A percentile compares a stretch with the other conserved stretches of the same genome.
Conservation (phyloP, 2,113 vertebrate genomes). For the Cyprinodon tularosa region DNA sequence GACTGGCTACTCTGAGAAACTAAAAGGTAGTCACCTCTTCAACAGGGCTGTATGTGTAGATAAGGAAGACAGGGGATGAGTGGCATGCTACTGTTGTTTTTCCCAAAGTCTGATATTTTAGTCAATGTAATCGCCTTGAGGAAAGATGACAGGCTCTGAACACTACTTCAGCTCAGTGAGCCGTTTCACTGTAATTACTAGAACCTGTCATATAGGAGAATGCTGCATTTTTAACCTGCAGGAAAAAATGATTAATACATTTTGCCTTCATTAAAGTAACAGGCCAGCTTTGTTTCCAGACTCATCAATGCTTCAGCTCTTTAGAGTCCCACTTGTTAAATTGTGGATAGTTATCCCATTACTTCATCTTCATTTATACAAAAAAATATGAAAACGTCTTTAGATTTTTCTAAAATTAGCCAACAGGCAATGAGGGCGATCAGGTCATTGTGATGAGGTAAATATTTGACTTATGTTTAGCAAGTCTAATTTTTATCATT, state of each 20-base stretch:
- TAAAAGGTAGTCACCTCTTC: slow-evolving; percentile 2
- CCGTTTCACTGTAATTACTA: not conserved
- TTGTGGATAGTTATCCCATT: not conserved
- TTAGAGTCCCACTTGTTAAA: too few species aligned
- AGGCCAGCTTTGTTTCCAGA: not conserved
- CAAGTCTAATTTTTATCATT: too few species aligned
- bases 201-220: not conserved
- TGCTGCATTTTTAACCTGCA: not conserved
- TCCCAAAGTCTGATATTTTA: not conserved
- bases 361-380: not conserved
- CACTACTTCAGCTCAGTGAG: slow-evolving; percentile 1
- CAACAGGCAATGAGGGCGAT: too few species aligned
- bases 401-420: too few species aligned
- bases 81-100: not conserved
- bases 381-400: too few species aligned
- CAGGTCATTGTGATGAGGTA: too few species aligned
- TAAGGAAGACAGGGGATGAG: slow-evolving; percentile 2
- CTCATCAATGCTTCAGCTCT: not conserved
- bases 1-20: not conserved
- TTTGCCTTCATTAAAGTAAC: not conserved
- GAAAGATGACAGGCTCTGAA: slow-evolving; percentile 5
- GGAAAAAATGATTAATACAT: not conserved
- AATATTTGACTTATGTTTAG: too few species aligned
- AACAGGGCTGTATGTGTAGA: not conserved
- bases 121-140: not conserved